Conservation (phyloP, 2,113 vertebrate species). For the Passer montanus region DNA sequence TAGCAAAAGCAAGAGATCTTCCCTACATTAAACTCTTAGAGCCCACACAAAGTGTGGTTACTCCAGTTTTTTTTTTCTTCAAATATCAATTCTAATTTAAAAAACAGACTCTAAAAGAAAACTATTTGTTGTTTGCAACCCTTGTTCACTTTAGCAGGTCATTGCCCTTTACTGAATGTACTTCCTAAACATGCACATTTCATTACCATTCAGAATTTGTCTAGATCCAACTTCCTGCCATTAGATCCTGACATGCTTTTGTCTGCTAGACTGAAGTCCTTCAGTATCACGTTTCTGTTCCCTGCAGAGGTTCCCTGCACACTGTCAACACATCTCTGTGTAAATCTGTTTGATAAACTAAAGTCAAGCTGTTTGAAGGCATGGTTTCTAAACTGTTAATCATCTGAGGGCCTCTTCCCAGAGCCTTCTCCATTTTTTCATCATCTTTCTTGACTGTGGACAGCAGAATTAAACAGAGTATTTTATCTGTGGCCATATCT, state of each 20-base stretch:
- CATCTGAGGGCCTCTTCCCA: background rate
- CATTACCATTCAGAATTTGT: background rate
- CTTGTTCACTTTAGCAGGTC: background rate
- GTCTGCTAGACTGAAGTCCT: constrained; percentile 8
- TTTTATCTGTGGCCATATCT: background rate
- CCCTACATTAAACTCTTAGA: background rate
- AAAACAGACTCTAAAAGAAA: background rate
- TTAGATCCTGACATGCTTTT: constrained; percentile 10
- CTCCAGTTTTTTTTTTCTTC: background rate
- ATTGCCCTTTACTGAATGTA: background rate
- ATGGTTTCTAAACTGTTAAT: background rate
- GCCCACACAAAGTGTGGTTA: background rate
- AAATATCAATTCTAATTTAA: background rate
- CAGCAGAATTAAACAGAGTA: background rate
- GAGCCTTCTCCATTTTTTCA: background rate
- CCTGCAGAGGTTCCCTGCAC: background rate
- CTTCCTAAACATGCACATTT: constrained; percentile 9
- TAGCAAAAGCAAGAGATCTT: background rate
- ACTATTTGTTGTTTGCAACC: background rate
- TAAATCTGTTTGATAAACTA: constrained; percentile 22
- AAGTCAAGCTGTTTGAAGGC: background rate
- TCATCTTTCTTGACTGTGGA: background rate
- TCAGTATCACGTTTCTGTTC: constrained; percentile 23
- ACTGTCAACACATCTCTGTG: background rate
- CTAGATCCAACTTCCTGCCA: constrained; percentile 26